These are phyloP conservation scores for Scaptomyza hsui DNA, from an alignment of 1,140 invertebrate genomes.

Conservation along the genomic window DNA sequence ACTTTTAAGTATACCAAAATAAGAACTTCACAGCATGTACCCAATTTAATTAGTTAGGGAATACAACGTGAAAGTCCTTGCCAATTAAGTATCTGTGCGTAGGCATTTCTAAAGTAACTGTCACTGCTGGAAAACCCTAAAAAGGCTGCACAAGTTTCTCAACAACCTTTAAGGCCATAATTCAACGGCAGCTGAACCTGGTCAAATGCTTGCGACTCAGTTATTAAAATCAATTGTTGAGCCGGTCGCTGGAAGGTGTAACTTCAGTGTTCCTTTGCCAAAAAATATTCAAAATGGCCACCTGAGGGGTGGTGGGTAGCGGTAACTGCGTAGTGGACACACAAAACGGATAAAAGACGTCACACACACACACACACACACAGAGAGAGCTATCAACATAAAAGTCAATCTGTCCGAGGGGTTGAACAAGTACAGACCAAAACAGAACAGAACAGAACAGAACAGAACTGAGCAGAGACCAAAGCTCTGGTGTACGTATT, in stretches of 20 bases:
- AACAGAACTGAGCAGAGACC: constrained; percentile 11
- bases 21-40: not conserved
- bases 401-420: constrained; percentile 73
- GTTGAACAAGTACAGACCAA: constrained; percentile 49
- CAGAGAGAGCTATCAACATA: constrained; percentile 55
- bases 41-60: not conserved
- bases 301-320: constrained; percentile 58
- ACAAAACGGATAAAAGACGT: constrained; percentile 13
- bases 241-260: constrained; percentile 29
- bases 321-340: constrained; percentile 42
- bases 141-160: constrained; percentile 3
- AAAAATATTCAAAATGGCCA: constrained; percentile 73
- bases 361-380: constrained; percentile 6
- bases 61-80: not conserved
- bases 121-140: not conserved
- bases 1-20: too few relatives aligned
- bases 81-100: not conserved
- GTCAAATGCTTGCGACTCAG: constrained; percentile 18
- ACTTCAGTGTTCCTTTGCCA: constrained; percentile 19
- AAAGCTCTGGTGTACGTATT: constrained; percentile 45
- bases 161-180: not conserved
- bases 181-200: constrained; percentile 2
- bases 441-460: constrained; percentile 27
- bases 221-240: constrained; percentile 52
- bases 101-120: not conserved